These are phyloP conservation scores for Prionailurus viverrinus DNA, from an alignment of 2,113 vertebrate species.

Conservation along the genomic window DNA sequence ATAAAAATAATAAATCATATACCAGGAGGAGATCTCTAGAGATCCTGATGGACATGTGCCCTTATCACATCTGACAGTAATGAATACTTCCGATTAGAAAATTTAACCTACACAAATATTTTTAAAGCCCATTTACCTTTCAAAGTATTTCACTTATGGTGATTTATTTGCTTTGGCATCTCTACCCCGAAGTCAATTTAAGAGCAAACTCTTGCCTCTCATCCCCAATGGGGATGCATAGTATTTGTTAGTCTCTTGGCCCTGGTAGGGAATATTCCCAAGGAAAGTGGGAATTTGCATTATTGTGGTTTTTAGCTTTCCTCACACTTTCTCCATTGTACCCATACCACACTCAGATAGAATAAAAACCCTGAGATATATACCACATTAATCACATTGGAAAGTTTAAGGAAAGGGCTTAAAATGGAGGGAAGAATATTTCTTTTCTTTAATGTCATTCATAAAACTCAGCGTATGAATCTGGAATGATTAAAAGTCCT, in stretches of 20 bases:
- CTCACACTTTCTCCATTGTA: neutral
- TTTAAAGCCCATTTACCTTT: conserved; percentile 61
- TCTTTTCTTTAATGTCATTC: conserved; percentile 38
- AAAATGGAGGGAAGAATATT: neutral
- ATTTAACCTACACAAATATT: conserved; percentile 44
- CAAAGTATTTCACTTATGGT: conserved; percentile 28
- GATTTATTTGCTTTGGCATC: conserved; percentile 67
- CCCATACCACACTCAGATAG: neutral
- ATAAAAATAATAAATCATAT: conserved; percentile 13
- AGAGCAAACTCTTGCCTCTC: conserved; percentile 24
- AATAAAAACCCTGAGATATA: neutral
- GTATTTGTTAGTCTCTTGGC: neutral
- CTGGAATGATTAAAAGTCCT: conserved; percentile 36
- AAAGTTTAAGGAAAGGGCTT: conserved; percentile 49
- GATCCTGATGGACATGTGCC: neutral
- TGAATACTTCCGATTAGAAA: conserved; percentile 59
- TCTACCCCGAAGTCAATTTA: conserved; percentile 46
- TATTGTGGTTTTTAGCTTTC: neutral
- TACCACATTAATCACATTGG: neutral
- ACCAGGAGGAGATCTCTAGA: neutral
- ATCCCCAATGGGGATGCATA: neutral
- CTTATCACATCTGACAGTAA: conserved; percentile 61
- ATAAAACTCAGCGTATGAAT: neutral
- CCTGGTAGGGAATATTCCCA: neutral
- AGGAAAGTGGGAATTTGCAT: conserved; percentile 31